Conservation (phyloP, 2,888 invertebrate genomes). For the Limulus polyphemus region DNA sequence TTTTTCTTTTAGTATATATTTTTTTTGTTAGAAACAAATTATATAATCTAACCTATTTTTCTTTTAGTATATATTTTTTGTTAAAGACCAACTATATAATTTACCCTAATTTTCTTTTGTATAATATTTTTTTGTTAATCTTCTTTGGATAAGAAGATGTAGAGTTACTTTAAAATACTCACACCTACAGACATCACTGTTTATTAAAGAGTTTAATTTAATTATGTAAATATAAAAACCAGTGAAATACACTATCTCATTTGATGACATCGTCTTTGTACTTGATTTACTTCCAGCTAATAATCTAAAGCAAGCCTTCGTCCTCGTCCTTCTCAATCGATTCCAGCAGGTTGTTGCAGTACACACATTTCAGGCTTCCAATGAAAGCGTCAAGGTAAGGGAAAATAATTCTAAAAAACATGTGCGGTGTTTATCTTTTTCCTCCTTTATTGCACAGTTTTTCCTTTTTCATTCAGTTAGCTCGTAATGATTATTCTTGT, state of each 20-base stretch:
- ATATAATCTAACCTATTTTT: too few relatives aligned
- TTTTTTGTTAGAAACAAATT: too few relatives aligned
- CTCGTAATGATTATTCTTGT: too few relatives aligned
- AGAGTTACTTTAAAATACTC: not conserved
- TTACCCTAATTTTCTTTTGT: too few relatives aligned
- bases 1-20: too few relatives aligned
- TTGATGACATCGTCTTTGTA: not conserved
- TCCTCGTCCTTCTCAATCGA: slow-evolving; percentile 38
- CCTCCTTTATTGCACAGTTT: too few relatives aligned
- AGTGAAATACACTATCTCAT: not conserved
- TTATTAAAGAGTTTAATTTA: not conserved
- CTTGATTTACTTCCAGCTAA: slow-evolving; percentile 27
- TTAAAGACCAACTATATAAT: too few relatives aligned
- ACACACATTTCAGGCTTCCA: slow-evolving; percentile 39
- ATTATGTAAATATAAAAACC: not conserved
- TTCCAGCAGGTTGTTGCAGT: slow-evolving; percentile 41
- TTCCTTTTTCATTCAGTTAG: too few relatives aligned
- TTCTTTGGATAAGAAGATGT: not conserved
- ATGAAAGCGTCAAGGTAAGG: slow-evolving; percentile 37
- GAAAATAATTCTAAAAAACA: too few relatives aligned
- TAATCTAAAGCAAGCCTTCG: slow-evolving; percentile 38
- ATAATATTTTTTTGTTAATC: too few relatives aligned
- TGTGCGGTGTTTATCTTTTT: too few relatives aligned
- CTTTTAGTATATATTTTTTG: too few relatives aligned
- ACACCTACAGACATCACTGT: not conserved